Evolutionary conservation across 2,888 invertebrate genomes (phyloP), one percentile per base, ranked within the genome.

Genomic region (Cephus pulcher): DNA sequence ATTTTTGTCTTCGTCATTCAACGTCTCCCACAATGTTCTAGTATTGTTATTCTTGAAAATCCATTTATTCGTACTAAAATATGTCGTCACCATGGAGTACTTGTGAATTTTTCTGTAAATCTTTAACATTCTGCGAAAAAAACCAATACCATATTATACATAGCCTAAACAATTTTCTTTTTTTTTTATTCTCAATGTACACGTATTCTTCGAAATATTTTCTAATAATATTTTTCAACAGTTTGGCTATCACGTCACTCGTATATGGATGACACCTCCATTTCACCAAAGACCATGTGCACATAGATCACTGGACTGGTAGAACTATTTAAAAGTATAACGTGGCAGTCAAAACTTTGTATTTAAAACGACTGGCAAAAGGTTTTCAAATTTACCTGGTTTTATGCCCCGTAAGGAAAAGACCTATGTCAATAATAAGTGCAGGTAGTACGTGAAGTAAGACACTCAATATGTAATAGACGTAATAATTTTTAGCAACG

Each of bases 361-460:
- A 37, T 15, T 37, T 1, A 15, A 37, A 12, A 37, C 3, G 12
- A 12, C 12, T 37, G 12, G 12, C 12, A 12, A 37, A 3, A 35
- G 12, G 12, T 69, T 75, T 75, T 74, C 1, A 35, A 35, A 70
- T 87, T 86, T 84, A 93, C 93, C 92, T 92, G 79, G 94, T 93
- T 87, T 93, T 93, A 83, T 93, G 92, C 69, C 95, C 94, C 30
- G 92, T 88, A 12, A 94, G 77, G 73, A 92, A 88, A 75, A 93
- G 92, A 1, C 93, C 92, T 30, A 93, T 80, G 86, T 96, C 96
- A 79, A 94, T 92, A 9, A 94, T 83, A 82, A 94, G 92, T 1
- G 95, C 95, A 1, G 95, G 95, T 77, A 95, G 84, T 81, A 94
- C 92, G 89, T 96, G 96, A 84, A 94, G 93, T 37, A 95, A 89